Percentiles rank a stretch among this genome's conserved stretches.
Conservation (phyloP, 2,888 invertebrate genomes). For the Bellardia bayeri region DNA sequence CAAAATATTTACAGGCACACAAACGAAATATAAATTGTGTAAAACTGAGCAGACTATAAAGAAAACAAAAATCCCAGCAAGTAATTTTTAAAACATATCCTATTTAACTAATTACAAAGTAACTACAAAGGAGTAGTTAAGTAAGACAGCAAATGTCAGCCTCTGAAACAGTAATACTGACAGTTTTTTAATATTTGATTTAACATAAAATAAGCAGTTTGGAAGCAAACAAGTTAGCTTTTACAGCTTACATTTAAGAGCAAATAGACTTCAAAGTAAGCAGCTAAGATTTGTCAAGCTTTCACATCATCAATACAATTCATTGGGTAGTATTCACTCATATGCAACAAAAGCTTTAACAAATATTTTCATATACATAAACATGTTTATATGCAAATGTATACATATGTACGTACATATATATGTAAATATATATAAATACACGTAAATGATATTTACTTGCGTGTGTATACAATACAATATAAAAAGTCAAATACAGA, state of each 20-base stretch:
- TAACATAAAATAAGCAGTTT: too few species aligned
- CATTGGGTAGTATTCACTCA: too few species aligned
- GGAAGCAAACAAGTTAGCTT: too few species aligned
- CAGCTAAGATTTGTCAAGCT: too few species aligned
- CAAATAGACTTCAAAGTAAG: too few species aligned
- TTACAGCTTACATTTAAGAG: too few species aligned
- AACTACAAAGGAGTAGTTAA: neutral
- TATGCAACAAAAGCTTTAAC: neutral
- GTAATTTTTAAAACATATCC: neutral
- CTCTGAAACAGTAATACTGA: too few species aligned
- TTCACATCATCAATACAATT: too few species aligned
- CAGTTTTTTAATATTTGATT: too few species aligned
- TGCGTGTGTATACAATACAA: neutral
- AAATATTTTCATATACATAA: neutral
- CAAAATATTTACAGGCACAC: neutral
- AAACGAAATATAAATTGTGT: neutral
- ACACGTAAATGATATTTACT: neutral
- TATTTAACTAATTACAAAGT: neutral
- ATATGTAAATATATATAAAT: neutral
- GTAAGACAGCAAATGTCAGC: too few species aligned
- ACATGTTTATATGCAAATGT: neutral
- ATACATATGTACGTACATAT: neutral
- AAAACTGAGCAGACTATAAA: neutral
- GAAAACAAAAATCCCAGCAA: neutral
- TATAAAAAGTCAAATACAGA: conserved; percentile 33